Percentiles rank a stretch among this genome's conserved stretches.
Conservation (phyloP, 2,113 vertebrate species). For the Procapra przewalskii region DNA sequence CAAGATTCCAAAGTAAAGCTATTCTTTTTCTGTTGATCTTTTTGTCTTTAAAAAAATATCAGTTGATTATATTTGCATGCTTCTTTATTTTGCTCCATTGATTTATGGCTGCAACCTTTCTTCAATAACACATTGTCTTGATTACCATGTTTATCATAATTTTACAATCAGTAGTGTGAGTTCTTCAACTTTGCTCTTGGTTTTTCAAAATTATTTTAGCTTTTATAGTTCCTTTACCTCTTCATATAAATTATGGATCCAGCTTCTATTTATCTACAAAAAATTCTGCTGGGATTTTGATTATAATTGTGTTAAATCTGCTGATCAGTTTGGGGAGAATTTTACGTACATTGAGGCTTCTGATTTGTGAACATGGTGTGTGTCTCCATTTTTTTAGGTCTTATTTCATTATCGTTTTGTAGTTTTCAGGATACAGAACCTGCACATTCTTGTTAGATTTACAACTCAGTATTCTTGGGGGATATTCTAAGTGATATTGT, state of each 20-base stretch:
- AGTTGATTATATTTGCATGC: background rate
- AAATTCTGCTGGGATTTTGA: background rate
- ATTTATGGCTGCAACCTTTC: background rate
- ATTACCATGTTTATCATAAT: constrained; percentile 12
- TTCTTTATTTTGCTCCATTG: background rate
- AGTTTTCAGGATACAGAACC: background rate
- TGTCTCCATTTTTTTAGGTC: background rate
- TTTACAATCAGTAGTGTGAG: background rate
- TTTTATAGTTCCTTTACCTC: background rate
- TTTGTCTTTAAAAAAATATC: background rate
- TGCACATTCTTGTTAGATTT: background rate
- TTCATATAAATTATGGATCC: background rate
- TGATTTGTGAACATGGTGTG: background rate
- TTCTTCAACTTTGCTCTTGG: background rate
- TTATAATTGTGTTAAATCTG: background rate
- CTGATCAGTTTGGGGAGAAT: background rate
- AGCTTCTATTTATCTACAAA: background rate
- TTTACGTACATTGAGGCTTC: background rate
- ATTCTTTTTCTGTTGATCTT: background rate
- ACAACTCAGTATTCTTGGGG: background rate
- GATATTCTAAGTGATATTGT: background rate
- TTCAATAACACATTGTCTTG: background rate
- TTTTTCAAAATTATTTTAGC: constrained; percentile 25
- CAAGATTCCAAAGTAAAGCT: background rate
- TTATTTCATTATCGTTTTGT: background rate